phyloP scores from a whole-genome alignment of 2,113 vertebrate species.

The Platysternon megacephalum region DNA sequence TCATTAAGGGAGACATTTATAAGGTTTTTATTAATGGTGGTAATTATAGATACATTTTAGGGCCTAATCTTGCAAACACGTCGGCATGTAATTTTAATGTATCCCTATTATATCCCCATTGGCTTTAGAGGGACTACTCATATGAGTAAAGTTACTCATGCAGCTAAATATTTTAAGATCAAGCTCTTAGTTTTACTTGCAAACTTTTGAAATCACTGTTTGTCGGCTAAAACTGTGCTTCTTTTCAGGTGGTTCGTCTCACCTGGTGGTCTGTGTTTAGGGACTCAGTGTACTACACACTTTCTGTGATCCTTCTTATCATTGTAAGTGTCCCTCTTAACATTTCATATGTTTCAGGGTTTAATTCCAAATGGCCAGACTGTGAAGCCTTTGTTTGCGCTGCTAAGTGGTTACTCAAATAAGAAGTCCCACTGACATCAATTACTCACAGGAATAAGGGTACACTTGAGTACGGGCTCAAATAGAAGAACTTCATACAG shows the following conservation, averaged over 20 bases:
- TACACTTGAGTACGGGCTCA: neutral
- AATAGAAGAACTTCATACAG: neutral
- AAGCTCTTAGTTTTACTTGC: neutral
- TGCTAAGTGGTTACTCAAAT: neutral
- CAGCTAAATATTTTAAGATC: neutral
- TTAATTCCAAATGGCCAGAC: neutral
- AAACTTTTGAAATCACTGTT: neutral
- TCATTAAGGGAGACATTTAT: neutral
- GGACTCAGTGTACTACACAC: constrained; percentile 93
- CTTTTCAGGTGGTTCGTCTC: constrained; percentile 89
- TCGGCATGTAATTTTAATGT: neutral
- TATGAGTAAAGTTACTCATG: neutral
- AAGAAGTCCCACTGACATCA: neutral
- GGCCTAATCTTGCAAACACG: neutral
- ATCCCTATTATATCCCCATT: neutral
- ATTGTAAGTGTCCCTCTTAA: constrained; percentile 83
- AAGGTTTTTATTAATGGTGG: neutral
- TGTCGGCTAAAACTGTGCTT: constrained; percentile 19
- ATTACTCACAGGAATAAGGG: neutral
- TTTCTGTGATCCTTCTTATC: constrained; percentile 92
- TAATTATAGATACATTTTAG: neutral
- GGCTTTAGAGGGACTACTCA: neutral
- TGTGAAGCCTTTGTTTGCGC: neutral
- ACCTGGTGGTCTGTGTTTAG: constrained; percentile 96
- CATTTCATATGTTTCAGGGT: neutral